A percentile compares a stretch with the other conserved stretches of the same genome.
Conservation (phyloP, 92 coral and sea anemone genomes). For the Pocillopora meandrina region DNA sequence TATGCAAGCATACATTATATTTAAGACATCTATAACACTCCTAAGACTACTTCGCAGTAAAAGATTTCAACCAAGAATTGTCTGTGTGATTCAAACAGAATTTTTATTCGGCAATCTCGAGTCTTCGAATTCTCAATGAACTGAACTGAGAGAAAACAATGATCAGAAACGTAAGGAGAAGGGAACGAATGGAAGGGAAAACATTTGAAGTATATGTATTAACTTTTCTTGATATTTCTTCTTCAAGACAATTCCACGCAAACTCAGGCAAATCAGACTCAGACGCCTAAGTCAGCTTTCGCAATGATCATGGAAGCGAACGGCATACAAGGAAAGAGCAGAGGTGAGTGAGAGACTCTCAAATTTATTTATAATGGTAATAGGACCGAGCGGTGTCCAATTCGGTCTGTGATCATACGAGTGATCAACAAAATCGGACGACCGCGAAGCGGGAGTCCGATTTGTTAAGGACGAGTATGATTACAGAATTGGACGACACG, state of each 20-base stretch:
- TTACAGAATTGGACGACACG: too few species aligned
- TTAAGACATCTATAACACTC: too few species aligned
- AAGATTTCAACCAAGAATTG: too few species aligned
- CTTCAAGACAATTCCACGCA: background rate
- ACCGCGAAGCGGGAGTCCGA: too few species aligned
- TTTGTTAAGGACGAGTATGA: too few species aligned
- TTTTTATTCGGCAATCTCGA: too few species aligned
- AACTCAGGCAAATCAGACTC: background rate
- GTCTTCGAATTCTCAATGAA: background rate
- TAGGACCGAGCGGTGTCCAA: too few species aligned
- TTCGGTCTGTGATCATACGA: too few species aligned
- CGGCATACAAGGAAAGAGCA: slow-evolving; percentile 5
- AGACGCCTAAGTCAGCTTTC: slow-evolving; percentile 28
- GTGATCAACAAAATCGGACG: too few species aligned
- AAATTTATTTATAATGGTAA: background rate
- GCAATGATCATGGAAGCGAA: slow-evolving; percentile 41
- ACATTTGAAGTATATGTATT: background rate
- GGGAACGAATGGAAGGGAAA: background rate
- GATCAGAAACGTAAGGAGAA: background rate
- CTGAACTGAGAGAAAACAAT: background rate
- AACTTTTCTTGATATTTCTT: background rate
- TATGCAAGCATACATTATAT: too few species aligned
- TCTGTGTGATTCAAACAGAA: too few species aligned
- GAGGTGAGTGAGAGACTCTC: slow-evolving; percentile 23
- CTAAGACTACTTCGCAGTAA: too few species aligned